A percentile compares a stretch with the other conserved stretches of the same genome.
These are phyloP conservation scores for Bubo scandiacus DNA, from an alignment of 2,113 vertebrate genomes.

Conservation along the genomic window DNA sequence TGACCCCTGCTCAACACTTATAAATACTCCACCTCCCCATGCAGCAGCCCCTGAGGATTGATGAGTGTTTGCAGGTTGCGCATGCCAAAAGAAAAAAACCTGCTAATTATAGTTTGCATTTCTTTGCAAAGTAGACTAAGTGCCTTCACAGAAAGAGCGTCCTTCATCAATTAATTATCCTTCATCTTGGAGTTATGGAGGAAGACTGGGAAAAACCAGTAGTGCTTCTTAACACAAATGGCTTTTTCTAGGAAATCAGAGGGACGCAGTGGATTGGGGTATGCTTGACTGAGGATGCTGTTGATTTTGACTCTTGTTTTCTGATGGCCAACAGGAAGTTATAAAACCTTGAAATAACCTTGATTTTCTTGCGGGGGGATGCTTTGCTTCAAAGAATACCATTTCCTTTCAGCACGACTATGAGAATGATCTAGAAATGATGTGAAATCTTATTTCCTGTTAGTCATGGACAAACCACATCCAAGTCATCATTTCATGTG, in stretches of 20 bases:
- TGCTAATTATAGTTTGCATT: background rate
- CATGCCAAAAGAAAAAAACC: background rate
- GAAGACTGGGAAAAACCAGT: background rate
- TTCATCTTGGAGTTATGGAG: background rate
- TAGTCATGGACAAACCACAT: background rate
- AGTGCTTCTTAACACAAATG: background rate
- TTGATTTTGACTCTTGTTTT: background rate
- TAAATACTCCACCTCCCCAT: background rate
- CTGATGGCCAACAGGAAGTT: background rate
- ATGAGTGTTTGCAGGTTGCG: background rate
- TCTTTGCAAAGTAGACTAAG: background rate
- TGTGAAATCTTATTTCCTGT: background rate
- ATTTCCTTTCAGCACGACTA: background rate
- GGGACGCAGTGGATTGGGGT: background rate
- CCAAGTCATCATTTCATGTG: fast-evolving
- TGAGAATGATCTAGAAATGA: background rate
- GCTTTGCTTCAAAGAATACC: background rate
- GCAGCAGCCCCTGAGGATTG: background rate
- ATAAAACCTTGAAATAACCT: background rate
- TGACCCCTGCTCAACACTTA: background rate
- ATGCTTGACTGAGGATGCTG: background rate
- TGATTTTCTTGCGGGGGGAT: background rate
- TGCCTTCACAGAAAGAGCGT: background rate
- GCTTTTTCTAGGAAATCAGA: background rate
- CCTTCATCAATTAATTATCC: background rate